Percentiles rank a stretch among this genome's conserved stretches.
phyloP scores from a whole-genome alignment of 2,797 vertebrate genomes.

The Pseudochirops cupreus region DNA sequence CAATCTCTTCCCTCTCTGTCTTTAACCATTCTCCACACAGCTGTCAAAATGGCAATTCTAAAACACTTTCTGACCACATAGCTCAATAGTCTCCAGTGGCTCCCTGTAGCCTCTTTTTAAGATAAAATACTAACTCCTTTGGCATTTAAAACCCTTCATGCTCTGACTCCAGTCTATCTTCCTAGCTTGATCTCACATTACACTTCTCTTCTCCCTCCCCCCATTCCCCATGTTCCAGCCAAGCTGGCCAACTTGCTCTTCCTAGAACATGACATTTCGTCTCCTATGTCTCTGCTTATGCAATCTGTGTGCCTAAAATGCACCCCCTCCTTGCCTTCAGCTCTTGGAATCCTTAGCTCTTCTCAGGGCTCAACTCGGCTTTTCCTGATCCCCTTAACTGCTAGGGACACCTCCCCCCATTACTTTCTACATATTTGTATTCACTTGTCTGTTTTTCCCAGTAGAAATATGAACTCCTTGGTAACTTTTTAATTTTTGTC shows the following conservation, averaged over 20 bases:
- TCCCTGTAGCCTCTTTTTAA: neutral
- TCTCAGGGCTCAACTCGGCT: neutral
- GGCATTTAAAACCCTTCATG: neutral
- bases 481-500: neutral
- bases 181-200: neutral
- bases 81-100: neutral
- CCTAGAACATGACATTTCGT: neutral
- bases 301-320: neutral
- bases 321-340: neutral
- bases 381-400: neutral
- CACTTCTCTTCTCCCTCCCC: neutral
- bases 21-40: neutral
- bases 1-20: neutral
- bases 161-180: neutral
- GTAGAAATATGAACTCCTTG: neutral
- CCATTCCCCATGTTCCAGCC: neutral
- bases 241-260: neutral
- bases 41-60: neutral
- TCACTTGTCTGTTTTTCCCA: neutral
- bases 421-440: neutral
- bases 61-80: neutral
- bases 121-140: neutral
- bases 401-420: neutral
- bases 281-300: neutral
- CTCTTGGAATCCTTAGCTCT: neutral